Base-by-base conservation (phyloP, 2,888 invertebrate genomes). In the Clusia tigrina region DNA sequence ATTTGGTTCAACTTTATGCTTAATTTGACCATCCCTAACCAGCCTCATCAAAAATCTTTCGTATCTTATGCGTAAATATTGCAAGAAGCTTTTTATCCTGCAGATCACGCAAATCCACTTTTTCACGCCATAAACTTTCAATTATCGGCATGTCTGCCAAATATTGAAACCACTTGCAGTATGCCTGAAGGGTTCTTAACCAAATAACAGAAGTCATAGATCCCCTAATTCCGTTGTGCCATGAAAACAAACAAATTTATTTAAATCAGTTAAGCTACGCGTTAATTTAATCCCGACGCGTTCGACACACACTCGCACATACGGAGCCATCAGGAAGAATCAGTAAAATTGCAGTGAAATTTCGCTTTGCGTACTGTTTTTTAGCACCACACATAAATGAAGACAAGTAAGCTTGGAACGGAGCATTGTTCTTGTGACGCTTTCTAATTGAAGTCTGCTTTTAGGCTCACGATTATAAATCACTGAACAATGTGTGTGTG, bases 221-320 rank as follows among this genome's bases (percentile, higher is more conserved):
- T n/a, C n/a, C n/a, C n/a, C n/a, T n/a, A n/a, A n/a, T n/a, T n/a
- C n/a, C n/a, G n/a, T n/a, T n/a, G n/a, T n/a, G n/a, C n/a, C n/a
- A n/a, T n/a, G n/a, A n/a, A 32, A 12, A 32, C 32, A 32, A 32
- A 42, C 42, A 42, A 42, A 42, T 5, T 3, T 17, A 17, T 15
- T 42, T 42, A 42, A 10, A 42, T 42, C 42, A 42, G 10, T 42
- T 42, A 42, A 42, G 42, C 42, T 10, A 17, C 42, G 6, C 42
- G 42, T n/a, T 17, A 42, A n/a, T 42, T 42, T 42, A 42, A 42
- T 42, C 42, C 42, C 42, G n/a, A n/a, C 42, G n/a, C 42, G n/a
- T 42, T n/a, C n/a, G 10, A 10, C 6, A 6, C 32, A 12, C 32
- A 32, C 12, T 6, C 32, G 12, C 32, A 32, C 32, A 9, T 12